These are phyloP conservation scores for Jacana jacana DNA, from an alignment of 2,113 vertebrate genomes.

Conservation along the genomic window DNA sequence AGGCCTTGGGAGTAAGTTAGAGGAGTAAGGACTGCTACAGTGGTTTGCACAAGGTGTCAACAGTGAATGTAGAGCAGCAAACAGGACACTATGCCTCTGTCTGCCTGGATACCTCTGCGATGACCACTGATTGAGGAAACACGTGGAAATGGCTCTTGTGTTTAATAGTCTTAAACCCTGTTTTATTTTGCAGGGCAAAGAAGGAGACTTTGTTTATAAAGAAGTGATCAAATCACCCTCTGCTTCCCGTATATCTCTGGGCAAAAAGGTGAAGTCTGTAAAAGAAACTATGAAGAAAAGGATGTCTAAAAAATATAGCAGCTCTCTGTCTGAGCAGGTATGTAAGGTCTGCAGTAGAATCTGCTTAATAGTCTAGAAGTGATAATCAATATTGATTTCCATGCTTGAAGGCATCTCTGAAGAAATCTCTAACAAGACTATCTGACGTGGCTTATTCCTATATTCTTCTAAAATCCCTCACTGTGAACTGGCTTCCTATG, in stretches of 20 bases:
- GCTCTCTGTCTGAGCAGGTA: conserved; percentile 92
- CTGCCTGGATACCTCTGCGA: neutral
- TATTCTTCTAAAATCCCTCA: conserved; percentile 3
- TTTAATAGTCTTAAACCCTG: neutral
- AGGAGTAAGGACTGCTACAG: neutral
- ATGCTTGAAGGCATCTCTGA: neutral
- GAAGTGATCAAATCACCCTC: conserved; percentile 94
- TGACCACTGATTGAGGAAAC: neutral
- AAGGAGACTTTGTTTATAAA: conserved; percentile 91
- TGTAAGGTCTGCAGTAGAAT: neutral
- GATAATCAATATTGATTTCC: neutral
- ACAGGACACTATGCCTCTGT: neutral
- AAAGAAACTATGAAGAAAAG: conserved; percentile 99
- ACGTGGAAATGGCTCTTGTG: neutral
- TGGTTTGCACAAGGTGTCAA: neutral
- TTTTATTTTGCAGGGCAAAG: conserved; percentile 81
- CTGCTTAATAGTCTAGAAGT: neutral
- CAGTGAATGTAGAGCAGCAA: neutral
- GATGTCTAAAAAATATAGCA: conserved; percentile 99
- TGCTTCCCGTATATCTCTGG: conserved; percentile 92
- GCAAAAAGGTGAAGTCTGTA: conserved; percentile 98
- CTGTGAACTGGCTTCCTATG: conserved; percentile 36
- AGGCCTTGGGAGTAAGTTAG: neutral
- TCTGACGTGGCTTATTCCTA: neutral
- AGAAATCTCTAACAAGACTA: neutral